Conservation (phyloP, 2,888 invertebrate genomes). For the Drosophila infuscata region DNA sequence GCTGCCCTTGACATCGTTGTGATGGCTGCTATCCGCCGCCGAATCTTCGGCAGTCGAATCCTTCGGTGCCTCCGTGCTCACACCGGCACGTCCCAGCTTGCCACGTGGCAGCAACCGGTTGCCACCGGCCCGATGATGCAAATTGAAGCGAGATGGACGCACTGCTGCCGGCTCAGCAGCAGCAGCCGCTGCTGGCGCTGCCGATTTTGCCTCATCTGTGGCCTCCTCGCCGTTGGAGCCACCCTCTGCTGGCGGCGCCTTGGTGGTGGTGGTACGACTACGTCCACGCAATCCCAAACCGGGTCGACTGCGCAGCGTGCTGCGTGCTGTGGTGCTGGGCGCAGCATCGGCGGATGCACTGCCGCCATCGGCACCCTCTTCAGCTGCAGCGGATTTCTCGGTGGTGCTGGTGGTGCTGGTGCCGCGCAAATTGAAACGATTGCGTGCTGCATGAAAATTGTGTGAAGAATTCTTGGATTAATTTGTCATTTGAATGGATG, state of each 20-base stretch:
- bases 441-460: slow-evolving; percentile 77
- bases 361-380: slow-evolving; percentile 61
- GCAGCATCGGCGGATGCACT: slow-evolving; percentile 63
- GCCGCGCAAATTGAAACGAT: slow-evolving; percentile 84
- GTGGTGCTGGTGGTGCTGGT: slow-evolving; percentile 76
- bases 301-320: slow-evolving; percentile 81
- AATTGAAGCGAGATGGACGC: slow-evolving; percentile 83
- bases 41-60: slow-evolving; percentile 71
- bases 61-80: slow-evolving; percentile 74
- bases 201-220: slow-evolving; percentile 64
- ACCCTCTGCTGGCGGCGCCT: slow-evolving; percentile 69
- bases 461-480: neutral
- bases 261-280: slow-evolving; percentile 81
- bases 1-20: slow-evolving; percentile 78
- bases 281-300: slow-evolving; percentile 82
- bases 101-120: slow-evolving; percentile 83
- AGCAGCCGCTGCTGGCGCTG: slow-evolving; percentile 44
- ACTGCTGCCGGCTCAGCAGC: slow-evolving; percentile 48
- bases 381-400: slow-evolving; percentile 69
- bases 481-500: neutral
- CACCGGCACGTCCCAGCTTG: slow-evolving; percentile 73
- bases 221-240: slow-evolving; percentile 41
- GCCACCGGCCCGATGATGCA: slow-evolving; percentile 82
- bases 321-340: slow-evolving; percentile 81
- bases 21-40: slow-evolving; percentile 79